A percentile compares a stretch with the other conserved stretches of the same genome.
Conservation (phyloP, 2,113 vertebrate genomes). For the Cochlearius cochlearius region DNA sequence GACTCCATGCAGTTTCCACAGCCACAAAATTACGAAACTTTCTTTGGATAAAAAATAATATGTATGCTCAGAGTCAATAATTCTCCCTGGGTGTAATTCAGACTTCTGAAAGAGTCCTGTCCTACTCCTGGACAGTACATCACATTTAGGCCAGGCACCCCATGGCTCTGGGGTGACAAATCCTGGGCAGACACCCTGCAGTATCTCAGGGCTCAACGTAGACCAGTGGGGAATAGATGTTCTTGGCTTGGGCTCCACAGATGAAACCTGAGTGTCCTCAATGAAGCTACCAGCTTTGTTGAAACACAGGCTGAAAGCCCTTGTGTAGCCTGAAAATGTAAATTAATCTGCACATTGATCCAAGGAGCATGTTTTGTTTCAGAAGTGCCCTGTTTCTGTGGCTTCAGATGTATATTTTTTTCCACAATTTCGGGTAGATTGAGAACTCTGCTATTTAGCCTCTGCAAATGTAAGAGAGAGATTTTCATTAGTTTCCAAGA, state of each 20-base stretch:
- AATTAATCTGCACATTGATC: neutral
- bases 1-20: neutral
- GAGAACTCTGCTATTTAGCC: neutral
- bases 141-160: neutral
- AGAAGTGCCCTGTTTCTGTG: neutral
- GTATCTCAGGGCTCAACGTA: neutral
- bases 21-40: neutral
- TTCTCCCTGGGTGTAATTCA: neutral
- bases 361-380: neutral
- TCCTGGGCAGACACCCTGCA: neutral
- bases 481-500: neutral
- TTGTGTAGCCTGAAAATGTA: neutral
- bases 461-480: neutral
- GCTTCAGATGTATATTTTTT: neutral
- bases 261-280: fast-evolving
- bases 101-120: neutral
- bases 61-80: neutral
- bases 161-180: neutral
- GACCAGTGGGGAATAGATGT: neutral
- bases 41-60: neutral
- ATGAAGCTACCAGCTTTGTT: neutral
- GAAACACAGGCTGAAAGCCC: neutral
- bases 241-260: neutral
- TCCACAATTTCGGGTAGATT: neutral
- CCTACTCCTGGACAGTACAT: neutral